Conservation (phyloP, 2,797 vertebrate species). For the Fratercula arctica region DNA sequence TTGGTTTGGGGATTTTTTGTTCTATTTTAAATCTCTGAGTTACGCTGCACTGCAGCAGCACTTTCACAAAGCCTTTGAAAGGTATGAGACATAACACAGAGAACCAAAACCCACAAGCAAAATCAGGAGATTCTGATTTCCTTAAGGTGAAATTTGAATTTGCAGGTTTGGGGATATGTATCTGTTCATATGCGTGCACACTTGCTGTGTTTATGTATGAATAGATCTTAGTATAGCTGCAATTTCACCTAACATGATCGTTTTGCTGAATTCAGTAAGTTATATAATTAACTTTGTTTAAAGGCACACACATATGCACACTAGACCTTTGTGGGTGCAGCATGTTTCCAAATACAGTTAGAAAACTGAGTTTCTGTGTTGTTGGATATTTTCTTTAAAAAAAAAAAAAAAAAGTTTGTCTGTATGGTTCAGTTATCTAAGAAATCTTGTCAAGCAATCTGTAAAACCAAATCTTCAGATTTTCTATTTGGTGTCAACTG, state of each 20-base stretch:
- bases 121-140: constrained; percentile 35
- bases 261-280: constrained; percentile 55
- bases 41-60: constrained; percentile 45
- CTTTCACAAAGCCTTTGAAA: constrained; percentile 28
- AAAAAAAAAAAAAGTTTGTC: constrained; percentile 6
- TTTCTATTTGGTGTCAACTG: constrained; percentile 75
- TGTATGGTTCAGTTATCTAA: constrained; percentile 54
- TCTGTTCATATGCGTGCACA: constrained; percentile 54
- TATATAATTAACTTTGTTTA: constrained; percentile 48
- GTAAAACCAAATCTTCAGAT: constrained; percentile 72
- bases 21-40: not conserved
- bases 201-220: constrained; percentile 43
- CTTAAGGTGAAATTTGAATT: constrained; percentile 36
- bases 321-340: constrained; percentile 54
- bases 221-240: constrained; percentile 55
- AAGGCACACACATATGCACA: not conserved
- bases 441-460: constrained; percentile 60
- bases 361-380: constrained; percentile 55
- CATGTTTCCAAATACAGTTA: constrained; percentile 70
- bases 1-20: not conserved
- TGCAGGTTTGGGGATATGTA: constrained; percentile 28
- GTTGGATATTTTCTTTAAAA: constrained; percentile 25
- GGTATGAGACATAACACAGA: not conserved
- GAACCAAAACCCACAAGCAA: constrained; percentile 19
- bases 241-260: constrained; percentile 49